Percentiles rank a stretch among this genome's conserved stretches.
Evolutionary conservation across 1,140 invertebrate genomes (phyloP).

Genomic region (Drosophila lacertosa): DNA sequence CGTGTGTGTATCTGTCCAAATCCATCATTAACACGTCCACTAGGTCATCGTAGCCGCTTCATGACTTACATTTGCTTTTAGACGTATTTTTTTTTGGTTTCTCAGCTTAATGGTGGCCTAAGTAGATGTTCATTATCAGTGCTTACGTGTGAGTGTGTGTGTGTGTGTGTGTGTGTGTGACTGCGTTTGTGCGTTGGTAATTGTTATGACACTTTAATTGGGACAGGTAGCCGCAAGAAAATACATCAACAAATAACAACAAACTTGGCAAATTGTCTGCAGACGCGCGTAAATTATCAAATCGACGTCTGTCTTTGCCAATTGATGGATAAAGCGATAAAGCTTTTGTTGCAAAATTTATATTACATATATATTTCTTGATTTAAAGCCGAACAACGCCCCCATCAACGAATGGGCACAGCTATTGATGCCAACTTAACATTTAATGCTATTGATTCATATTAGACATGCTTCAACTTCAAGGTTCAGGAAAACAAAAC

Average conservation of each 20-base stretch:
- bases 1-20: constrained; percentile 61
- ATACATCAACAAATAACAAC: constrained; percentile 22
- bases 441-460: background rate
- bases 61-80: constrained; percentile 63
- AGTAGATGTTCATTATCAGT: constrained; percentile 57
- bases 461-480: background rate
- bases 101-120: constrained; percentile 47
- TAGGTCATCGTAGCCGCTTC: constrained; percentile 58
- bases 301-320: constrained; percentile 44
- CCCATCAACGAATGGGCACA: background rate
- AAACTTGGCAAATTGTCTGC: constrained; percentile 41
- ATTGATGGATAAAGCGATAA: constrained; percentile 50
- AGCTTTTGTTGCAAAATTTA: constrained; percentile 41
- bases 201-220: constrained; percentile 78
- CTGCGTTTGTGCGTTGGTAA: constrained; percentile 35
- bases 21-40: constrained; percentile 79
- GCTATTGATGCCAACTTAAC: background rate
- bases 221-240: constrained; percentile 49
- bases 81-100: constrained; percentile 39
- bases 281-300: constrained; percentile 67
- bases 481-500: background rate
- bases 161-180: constrained; percentile 20
- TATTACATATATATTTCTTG: background rate
- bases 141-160: constrained; percentile 22
- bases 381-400: constrained; percentile 5